Evolutionary conservation across 1,140 invertebrate genomes (phyloP).

Genomic region (Drosophila prosaltans): DNA sequence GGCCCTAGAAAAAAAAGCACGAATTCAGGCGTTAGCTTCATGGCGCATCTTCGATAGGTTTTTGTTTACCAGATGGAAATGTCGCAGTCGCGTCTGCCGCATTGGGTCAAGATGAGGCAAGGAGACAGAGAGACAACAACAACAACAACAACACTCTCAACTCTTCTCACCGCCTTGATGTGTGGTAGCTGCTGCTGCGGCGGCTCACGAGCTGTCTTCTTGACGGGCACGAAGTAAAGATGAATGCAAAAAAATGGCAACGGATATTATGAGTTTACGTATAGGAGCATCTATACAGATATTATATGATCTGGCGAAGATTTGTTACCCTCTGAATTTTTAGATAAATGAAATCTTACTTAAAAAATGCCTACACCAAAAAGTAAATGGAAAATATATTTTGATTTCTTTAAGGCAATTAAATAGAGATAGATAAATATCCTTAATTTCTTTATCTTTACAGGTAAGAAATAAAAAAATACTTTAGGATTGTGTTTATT

Average conservation of each 20-base stretch:
- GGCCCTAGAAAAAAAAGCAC: conserved; percentile 61
- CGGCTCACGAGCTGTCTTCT: conserved; percentile 65
- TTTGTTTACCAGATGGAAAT: conserved; percentile 46
- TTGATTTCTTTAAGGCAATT: too few species aligned
- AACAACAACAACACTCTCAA: conserved; percentile 11
- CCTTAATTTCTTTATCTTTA: too few species aligned
- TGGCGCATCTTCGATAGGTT: conserved; percentile 38
- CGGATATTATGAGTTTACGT: conserved; percentile 2
- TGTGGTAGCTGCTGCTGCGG: conserved; percentile 32
- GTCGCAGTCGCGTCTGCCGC: conserved; percentile 54
- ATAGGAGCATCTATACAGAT: not conserved
- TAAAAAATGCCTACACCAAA: too few species aligned
- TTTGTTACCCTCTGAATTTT: not conserved
- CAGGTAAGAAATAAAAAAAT: too few species aligned
- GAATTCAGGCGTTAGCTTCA: conserved; percentile 63
- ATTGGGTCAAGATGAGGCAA: conserved; percentile 43
- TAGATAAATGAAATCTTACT: too few species aligned
- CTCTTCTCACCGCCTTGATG: conserved; percentile 28
- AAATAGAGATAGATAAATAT: too few species aligned
- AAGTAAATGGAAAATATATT: too few species aligned
- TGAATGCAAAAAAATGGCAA: conserved; percentile 45
- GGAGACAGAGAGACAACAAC: conserved; percentile 7
- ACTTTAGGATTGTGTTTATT: too few species aligned
- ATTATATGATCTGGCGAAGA: conserved; percentile 18
- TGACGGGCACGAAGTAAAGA: conserved; percentile 60